These are phyloP conservation scores for Teleopsis dalmanni DNA, from an alignment of 1,140 invertebrate genomes.

Conservation along the genomic window DNA sequence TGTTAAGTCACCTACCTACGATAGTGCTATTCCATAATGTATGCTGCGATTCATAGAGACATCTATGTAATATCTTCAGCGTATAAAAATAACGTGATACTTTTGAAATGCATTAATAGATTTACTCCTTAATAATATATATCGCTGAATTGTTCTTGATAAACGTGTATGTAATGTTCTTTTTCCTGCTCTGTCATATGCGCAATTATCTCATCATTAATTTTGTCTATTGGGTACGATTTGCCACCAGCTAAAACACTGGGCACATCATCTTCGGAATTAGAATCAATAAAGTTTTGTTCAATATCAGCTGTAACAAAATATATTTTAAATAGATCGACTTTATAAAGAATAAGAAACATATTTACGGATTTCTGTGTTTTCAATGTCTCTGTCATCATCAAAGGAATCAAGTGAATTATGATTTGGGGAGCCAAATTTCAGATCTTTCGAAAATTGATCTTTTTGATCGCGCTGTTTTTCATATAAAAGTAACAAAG, in stretches of 20 bases:
- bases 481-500: slow-evolving; percentile 80
- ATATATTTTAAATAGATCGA: slow-evolving; percentile 9
- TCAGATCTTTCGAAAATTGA: slow-evolving; percentile 53
- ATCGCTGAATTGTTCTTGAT: slow-evolving; percentile 87
- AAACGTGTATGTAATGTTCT: slow-evolving; percentile 87
- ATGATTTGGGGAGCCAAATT: slow-evolving; percentile 45
- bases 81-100: no score
- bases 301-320: slow-evolving; percentile 61
- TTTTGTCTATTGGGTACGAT: slow-evolving; percentile 63
- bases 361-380: slow-evolving; percentile 54
- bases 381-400: slow-evolving; percentile 57
- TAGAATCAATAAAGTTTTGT: slow-evolving; percentile 44
- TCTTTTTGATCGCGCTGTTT: slow-evolving; percentile 60
- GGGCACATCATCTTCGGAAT: slow-evolving; percentile 72
- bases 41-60: no score
- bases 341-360: slow-evolving; percentile 40
- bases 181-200: slow-evolving; percentile 90
- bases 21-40: no score
- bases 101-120: no score
- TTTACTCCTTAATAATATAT: slow-evolving; percentile 54
- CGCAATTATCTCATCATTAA: slow-evolving; percentile 76
- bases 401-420: slow-evolving; percentile 64
- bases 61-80: no score
- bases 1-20: no score
- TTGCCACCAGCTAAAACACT: slow-evolving; percentile 74